A percentile compares a stretch with the other conserved stretches of the same genome.
Evolutionary conservation across 2,888 invertebrate genomes (phyloP).

Genomic region (Tenthredo scrophulariae): DNA sequence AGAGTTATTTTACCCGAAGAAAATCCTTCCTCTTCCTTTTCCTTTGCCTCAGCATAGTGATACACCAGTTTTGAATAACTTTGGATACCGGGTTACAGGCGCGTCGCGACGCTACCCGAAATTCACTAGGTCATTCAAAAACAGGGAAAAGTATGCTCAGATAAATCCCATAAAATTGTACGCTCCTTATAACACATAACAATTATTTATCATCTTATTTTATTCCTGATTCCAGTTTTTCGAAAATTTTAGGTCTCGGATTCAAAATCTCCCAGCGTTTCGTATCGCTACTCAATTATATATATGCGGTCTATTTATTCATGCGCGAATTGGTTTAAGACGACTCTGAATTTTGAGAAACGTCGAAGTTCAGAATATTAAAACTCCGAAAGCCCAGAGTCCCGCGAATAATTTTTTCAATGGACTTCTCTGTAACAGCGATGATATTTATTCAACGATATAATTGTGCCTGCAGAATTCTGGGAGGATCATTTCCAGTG

Average conservation of each 20-base stretch:
- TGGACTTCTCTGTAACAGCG: background rate
- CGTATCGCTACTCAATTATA: background rate
- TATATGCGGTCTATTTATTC: background rate
- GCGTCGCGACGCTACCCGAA: background rate
- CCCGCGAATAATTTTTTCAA: too few species aligned
- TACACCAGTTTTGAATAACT: conserved; percentile 8
- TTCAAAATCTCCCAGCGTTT: background rate
- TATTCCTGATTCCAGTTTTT: background rate
- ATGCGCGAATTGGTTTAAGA: background rate
- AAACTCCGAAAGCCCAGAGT: too few species aligned
- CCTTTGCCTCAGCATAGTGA: background rate
- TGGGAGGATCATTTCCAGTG: conserved; percentile 97
- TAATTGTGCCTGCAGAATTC: conserved; percentile 84
- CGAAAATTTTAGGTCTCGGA: background rate
- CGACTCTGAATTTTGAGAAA: too few species aligned
- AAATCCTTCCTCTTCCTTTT: background rate
- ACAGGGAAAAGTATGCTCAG: background rate
- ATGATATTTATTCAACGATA: background rate
- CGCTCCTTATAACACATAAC: background rate
- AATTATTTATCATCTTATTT: background rate
- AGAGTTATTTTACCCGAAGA: background rate
- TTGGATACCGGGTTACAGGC: background rate
- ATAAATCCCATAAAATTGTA: background rate
- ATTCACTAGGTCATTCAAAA: background rate
- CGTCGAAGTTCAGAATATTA: too few species aligned